Evolutionary conservation across 2,888 invertebrate species (phyloP), one percentile per base, ranked within the genome.

Genomic region (Drosophila meridiana): DNA sequence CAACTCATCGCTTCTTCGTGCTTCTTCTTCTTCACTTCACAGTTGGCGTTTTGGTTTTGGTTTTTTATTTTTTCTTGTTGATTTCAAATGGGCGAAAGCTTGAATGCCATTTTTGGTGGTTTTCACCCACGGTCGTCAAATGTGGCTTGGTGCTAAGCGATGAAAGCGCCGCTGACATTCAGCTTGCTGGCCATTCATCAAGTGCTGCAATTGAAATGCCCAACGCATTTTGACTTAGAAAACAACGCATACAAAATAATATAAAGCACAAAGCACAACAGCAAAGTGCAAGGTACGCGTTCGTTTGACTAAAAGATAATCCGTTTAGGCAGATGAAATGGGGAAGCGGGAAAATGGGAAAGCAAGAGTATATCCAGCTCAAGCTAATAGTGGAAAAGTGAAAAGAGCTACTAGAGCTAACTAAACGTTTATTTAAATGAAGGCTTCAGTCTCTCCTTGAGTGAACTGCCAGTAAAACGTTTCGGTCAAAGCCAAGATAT

Each of bases 201-300:
- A 85, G 87, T 64, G 78, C 75, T 81, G 81, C 81, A 89, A 89
- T 87, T 89, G 83, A 87, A 87, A 87, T 87, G 86, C 90, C 67
- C 69, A 77, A 73, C 78, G 77, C 89, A 84, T 78, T 77, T 77
- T 73, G 76, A 64, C 75, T 77, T 68, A 84, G 69, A 88, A 74
- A 80, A 73, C 79, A 69, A 11, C 63, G 42, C 77, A 67, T 63
- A 47, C 65, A 20, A 20, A 64, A 52, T 34, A 52, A 52, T 52
- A 11, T 52, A 52, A 52, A 52, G 50, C 50, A 50, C 47, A 3
- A 61, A 65, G 32, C 42, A 3, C 42, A 66, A 45, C 47, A 57
- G 20, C 20, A 26, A 40, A 53, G 13, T 56, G 45, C 53, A 58
- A 38, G 11, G 13, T 14, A 57, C 7, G 38, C 55, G 14, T 9